Conservation (phyloP, 2,797 vertebrate species). For the Nyctalus aviator region DNA sequence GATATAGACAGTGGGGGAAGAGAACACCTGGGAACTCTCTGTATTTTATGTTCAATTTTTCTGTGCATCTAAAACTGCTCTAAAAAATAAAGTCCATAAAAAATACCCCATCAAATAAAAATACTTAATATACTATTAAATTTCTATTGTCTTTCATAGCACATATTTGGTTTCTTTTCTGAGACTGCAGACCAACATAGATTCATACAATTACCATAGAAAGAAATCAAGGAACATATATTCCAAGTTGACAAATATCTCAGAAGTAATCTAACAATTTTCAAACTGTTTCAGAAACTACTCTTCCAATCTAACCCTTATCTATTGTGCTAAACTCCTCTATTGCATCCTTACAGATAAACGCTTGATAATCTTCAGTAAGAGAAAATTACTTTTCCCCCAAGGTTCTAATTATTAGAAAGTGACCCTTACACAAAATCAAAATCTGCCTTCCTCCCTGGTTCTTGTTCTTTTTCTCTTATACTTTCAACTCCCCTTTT, state of each 20-base stretch:
- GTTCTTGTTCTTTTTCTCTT: conserved; percentile 30
- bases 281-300: conserved; percentile 38
- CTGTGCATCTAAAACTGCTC: neutral
- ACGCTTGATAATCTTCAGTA: neutral
- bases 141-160: neutral
- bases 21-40: neutral
- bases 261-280: neutral
- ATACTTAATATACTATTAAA: conserved; percentile 34
- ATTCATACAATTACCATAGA: neutral
- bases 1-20: neutral
- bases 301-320: conserved; percentile 22
- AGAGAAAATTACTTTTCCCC: neutral
- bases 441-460: neutral
- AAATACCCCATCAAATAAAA: conserved; percentile 4
- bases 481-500: conserved; percentile 16
- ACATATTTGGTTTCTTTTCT: conserved; percentile 20
- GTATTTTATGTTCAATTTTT: neutral
- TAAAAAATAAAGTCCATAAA: conserved; percentile 23
- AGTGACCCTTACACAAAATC: neutral
- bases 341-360: neutral
- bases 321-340: neutral
- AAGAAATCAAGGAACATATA: conserved; percentile 49
- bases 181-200: conserved; percentile 14
- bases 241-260: neutral
- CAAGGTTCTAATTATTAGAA: conserved; percentile 24